A percentile compares a stretch with the other conserved stretches of the same genome.
Evolutionary conservation across 2,797 vertebrate genomes (phyloP).

Genomic region (Pangasius sanitwongsei): DNA sequence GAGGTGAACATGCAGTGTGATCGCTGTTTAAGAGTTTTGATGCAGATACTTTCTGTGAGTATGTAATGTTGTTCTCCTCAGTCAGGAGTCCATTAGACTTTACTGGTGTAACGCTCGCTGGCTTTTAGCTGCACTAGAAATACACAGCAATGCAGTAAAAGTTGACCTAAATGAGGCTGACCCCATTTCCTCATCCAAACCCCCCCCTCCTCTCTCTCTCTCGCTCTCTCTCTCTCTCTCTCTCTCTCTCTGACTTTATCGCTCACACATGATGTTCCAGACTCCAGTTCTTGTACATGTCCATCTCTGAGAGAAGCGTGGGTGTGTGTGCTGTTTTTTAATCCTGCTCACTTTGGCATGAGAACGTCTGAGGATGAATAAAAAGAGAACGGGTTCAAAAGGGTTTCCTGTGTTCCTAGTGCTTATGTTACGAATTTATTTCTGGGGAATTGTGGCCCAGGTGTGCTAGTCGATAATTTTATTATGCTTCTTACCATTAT

Average conservation of each 20-base stretch:
- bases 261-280: not conserved
- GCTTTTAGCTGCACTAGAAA: not conserved
- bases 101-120: not conserved
- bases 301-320: not conserved
- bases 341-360: not conserved
- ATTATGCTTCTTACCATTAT: not conserved
- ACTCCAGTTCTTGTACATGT: not conserved
- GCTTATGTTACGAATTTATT: not conserved
- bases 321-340: not conserved
- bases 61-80: not conserved
- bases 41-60: not conserved
- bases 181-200: not conserved
- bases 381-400: not conserved
- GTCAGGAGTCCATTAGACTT: not conserved
- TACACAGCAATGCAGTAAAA: not conserved
- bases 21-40: not conserved
- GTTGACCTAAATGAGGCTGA: not conserved
- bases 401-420: not conserved
- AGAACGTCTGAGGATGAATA: not conserved
- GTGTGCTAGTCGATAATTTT: not conserved
- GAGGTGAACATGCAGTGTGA: not conserved
- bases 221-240: not conserved
- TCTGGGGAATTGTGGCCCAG: not conserved
- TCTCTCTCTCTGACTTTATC: not conserved
- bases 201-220: not conserved